phyloP scores from a whole-genome alignment of 2,797 vertebrate genomes.

The Hephaestus fuliginosus region DNA sequence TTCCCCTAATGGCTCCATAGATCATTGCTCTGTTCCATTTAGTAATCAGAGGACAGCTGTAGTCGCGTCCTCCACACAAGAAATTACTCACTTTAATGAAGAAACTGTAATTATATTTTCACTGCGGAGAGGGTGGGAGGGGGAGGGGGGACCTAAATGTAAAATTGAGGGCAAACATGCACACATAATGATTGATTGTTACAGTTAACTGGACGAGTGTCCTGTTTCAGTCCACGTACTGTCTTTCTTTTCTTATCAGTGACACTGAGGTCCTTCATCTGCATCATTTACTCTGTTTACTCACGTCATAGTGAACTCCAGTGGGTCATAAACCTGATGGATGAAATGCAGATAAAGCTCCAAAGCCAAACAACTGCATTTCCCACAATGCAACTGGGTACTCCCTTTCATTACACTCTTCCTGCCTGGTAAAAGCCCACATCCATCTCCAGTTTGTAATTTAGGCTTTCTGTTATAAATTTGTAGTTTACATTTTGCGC shows the following conservation, averaged over 20 bases:
- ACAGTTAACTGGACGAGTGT: conserved; percentile 1
- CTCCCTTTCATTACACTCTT: not conserved
- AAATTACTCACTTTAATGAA: conserved; percentile 85
- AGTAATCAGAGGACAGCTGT: conserved; percentile 86
- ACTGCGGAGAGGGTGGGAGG: conserved; percentile 43
- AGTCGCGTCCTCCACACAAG: conserved; percentile 73
- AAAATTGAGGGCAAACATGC: conserved; percentile 47
- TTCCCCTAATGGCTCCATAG: conserved; percentile 87
- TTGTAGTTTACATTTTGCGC: too few species aligned
- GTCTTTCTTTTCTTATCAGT: not conserved
- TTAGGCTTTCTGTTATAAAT: not conserved
- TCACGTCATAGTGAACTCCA: not conserved
- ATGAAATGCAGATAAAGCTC: not conserved
- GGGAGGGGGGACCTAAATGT: conserved; percentile 37
- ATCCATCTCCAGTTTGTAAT: not conserved
- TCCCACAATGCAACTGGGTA: not conserved
- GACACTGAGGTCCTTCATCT: not conserved
- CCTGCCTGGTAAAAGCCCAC: not conserved
- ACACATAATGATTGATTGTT: conserved; percentile 23
- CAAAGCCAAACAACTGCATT: not conserved
- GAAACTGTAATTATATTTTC: conserved; percentile 83
- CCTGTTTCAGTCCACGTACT: not conserved
- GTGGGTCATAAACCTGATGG: not conserved
- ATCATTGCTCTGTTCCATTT: conserved; percentile 86
- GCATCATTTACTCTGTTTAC: not conserved